A percentile compares a stretch with the other conserved stretches of the same genome.
These are phyloP conservation scores for Antechinus flavipes DNA, from an alignment of 2,113 vertebrate genomes.

Conservation along the genomic window DNA sequence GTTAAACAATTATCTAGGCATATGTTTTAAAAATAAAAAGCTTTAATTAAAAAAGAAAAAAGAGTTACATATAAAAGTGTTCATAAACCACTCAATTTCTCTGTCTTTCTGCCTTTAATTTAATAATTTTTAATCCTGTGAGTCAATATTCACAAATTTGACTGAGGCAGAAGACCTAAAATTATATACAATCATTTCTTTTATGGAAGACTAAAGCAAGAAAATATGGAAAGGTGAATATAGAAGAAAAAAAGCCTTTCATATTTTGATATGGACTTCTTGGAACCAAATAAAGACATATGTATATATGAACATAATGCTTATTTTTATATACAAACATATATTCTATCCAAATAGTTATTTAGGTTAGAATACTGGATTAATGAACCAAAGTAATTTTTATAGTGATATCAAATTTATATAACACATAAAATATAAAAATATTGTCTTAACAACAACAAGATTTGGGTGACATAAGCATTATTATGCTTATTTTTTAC, in stretches of 20 bases:
- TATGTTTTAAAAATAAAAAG: too few species aligned
- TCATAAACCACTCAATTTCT: background rate
- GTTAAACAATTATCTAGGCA: too few species aligned
- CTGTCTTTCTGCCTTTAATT: background rate
- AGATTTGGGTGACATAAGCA: background rate
- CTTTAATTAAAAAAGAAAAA: too few species aligned
- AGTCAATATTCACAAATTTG: background rate
- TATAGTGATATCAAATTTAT: background rate
- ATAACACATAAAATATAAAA: background rate
- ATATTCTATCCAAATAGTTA: background rate
- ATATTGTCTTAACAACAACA: background rate
- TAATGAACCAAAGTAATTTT: background rate
- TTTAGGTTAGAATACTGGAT: background rate
- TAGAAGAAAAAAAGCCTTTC: background rate
- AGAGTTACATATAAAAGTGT: background rate
- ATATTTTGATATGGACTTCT: background rate
- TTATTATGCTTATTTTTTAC: background rate
- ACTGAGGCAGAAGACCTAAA: background rate
- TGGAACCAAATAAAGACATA: background rate
- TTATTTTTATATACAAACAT: background rate
- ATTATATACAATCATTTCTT: background rate
- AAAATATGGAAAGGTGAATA: background rate
- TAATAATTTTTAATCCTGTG: background rate
- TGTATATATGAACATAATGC: accelerated
- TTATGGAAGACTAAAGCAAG: background rate